Evolutionary conservation across 1,140 invertebrate genomes (phyloP), one percentile per base, ranked within the genome.

Genomic region (Pseudomyrmex dendroicus): DNA sequence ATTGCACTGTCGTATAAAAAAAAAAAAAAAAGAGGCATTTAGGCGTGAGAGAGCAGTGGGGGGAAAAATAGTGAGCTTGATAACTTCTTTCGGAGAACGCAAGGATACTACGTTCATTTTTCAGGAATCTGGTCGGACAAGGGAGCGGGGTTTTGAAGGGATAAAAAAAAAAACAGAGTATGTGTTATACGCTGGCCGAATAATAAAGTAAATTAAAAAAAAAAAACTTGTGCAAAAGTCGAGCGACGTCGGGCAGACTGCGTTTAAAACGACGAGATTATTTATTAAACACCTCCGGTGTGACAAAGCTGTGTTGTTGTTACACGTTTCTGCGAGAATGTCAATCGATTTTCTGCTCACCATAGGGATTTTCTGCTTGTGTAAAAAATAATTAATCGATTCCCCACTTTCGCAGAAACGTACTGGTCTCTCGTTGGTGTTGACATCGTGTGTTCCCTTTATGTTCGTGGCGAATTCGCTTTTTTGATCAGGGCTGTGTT

Each of bases 91-190:
- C 50, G 62, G 59, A n/a, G 50, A 52, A 46, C 15, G n/a, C 48
- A n/a, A 12, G 7, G 2, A 50, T 10, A 48, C 25, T 2, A 25
- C 25, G 25, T 25, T 25, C 2, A 25, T 25, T 25, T 25, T 25
- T 25, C 25, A 46, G 48, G n/a, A 56, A 25, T 22, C 56, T 44
- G 61, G 25, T 25, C 25, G 20, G 48, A 13, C 76, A 64, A 85
- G 86, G 86, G 91, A 92, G 90, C 91, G 91, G 90, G 90, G 91
- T 92, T 91, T 88, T 91, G 92, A 92, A 91, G 90, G 90, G 86
- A 90, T 7, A 68, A 25, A 25, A 25, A 25, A 25, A 25, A 25
- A 25, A 25, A 25, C 3, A 25, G 25, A 25, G 25, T 25, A 25
- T 25, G 25, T 62, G 59, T 15, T 68, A 64, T 87, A 86, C 77